Evolutionary conservation across 2,113 vertebrate species (phyloP), one percentile per base, ranked within the genome.

Genomic region (Spheniscus mendiculus): DNA sequence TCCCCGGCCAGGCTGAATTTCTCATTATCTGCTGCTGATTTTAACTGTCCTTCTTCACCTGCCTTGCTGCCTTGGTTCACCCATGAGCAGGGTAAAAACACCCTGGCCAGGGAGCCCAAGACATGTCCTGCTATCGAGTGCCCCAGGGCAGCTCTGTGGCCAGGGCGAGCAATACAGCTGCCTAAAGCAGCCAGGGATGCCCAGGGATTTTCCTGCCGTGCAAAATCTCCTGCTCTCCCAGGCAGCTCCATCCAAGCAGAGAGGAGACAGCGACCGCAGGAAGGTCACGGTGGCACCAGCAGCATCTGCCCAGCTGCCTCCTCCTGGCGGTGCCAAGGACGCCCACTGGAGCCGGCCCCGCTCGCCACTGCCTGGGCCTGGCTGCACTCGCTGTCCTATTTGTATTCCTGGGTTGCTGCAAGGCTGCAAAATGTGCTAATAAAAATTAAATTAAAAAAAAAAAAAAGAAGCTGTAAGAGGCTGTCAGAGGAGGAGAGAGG

Each of bases 381-480:
- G 89, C 84, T 80, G 82, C 89, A 26, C 81, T 71, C 38, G 0
- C 47, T 10, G 71, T 69, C 67, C 90, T 93, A 40, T 89, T 95
- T 95, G 95, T 83, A 32, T 92, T 94, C 95, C 88, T 29, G 22
- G 81, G 40, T 4, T 55, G 91, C 94, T 90, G 92, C 61, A 65
- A 95, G 94, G 92, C 83, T 92, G 63, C 59, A 78, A 96, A 95
- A 84, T 52, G 83, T 66, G 74, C 94, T 96, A 94, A 97, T 88
- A 96, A 96, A 92, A 96, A 91, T 65, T 38, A 56, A 83, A 96
- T 93, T 25, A 34, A 36, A 6, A 70, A 95, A 52, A 83, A 78
- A 83, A 72, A 62, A n/a, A n/a, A n/a, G n/a, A n/a, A n/a, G n/a
- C n/a, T n/a, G n/a, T n/a, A n/a, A 78, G 59, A 36, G 81, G 69